Evolutionary conservation across 2,797 vertebrate genomes (phyloP).

Genomic region (Parambassis ranga): DNA sequence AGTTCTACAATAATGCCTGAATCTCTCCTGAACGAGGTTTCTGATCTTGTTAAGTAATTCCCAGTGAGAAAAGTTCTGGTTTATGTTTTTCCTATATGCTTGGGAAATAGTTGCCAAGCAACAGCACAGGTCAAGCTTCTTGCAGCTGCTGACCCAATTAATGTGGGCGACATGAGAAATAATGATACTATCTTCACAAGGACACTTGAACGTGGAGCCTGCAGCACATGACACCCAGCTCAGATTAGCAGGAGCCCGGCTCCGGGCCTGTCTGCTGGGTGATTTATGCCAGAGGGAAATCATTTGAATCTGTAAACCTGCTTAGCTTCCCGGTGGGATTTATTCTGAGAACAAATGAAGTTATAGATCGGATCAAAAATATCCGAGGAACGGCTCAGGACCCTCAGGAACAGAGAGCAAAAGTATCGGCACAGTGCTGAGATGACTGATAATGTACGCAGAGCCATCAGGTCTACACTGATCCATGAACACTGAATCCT

Average conservation of each 20-base stretch:
- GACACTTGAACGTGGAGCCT: slow-evolving; percentile 52
- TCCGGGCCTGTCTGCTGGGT: slow-evolving; percentile 17
- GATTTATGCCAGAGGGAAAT: slow-evolving; percentile 55
- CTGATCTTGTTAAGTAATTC: slow-evolving; percentile 25
- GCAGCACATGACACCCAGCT: slow-evolving; percentile 40
- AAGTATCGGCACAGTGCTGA: no score
- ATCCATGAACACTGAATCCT: no score
- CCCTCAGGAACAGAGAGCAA: no score
- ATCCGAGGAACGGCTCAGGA: neutral
- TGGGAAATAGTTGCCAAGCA: slow-evolving; percentile 73
- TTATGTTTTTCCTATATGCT: slow-evolving; percentile 56
- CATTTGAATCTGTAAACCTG: slow-evolving; percentile 44
- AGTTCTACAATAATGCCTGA: neutral
- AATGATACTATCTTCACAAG: slow-evolving; percentile 68
- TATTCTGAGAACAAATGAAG: slow-evolving; percentile 51
- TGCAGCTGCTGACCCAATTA: slow-evolving; percentile 78
- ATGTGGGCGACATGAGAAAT: slow-evolving; percentile 68
- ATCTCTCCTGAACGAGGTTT: slow-evolving; percentile 8
- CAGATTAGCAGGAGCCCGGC: slow-evolving; percentile 42
- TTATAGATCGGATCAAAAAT: slow-evolving; percentile 29
- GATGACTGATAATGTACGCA: neutral
- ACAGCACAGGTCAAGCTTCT: slow-evolving; percentile 66
- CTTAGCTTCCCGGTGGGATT: slow-evolving; percentile 26
- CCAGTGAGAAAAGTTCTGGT: slow-evolving; percentile 29
- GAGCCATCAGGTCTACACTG: no score